Conservation (phyloP, 2,113 vertebrate species). For the Mixornis gularis region DNA sequence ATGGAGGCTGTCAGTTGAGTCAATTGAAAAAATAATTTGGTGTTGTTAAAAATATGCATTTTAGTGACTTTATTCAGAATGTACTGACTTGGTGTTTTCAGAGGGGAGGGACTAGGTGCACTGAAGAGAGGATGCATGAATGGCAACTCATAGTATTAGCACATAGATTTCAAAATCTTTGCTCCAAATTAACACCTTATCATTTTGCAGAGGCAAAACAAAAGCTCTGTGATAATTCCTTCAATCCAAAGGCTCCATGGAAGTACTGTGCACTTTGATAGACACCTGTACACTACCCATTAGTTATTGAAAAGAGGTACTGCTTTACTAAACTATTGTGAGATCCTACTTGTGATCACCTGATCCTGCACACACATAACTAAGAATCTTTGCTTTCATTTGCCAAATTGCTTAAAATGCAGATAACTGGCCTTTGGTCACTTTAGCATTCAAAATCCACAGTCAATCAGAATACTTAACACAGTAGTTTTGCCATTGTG, state of each 20-base stretch:
- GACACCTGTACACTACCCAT: accelerated
- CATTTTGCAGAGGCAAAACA: background rate
- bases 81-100: background rate
- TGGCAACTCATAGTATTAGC: background rate
- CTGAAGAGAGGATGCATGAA: background rate
- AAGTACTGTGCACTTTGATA: background rate
- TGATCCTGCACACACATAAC: accelerated
- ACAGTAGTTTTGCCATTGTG: background rate
- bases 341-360: background rate
- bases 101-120: background rate
- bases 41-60: background rate
- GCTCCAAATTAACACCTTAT: background rate
- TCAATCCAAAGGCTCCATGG: background rate
- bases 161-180: background rate
- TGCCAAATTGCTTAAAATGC: background rate
- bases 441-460: background rate
- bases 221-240: background rate
- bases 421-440: background rate
- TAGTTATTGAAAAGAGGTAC: background rate
- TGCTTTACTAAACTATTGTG: background rate
- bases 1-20: background rate
- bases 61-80: background rate
- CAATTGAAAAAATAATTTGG: background rate
- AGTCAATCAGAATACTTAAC: background rate
- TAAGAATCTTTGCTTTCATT: background rate